Base-by-base conservation (phyloP, 92 coral and sea anemone species). In the Siderastrea radians region DNA sequence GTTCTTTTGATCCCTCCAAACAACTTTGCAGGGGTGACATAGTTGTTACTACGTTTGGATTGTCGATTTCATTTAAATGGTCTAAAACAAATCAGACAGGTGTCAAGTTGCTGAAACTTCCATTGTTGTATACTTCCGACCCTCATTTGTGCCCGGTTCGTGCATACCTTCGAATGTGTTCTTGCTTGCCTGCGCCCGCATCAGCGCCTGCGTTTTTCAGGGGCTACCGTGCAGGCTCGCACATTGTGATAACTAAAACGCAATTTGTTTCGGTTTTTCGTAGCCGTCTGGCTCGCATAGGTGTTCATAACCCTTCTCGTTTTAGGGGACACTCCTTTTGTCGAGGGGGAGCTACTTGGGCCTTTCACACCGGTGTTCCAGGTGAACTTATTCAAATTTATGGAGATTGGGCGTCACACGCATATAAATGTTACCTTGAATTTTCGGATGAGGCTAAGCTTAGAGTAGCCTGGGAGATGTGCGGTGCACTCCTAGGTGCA, bases 291-390 rank as follows among this genome's bases (percentile, higher is more conserved):
- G 44, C 4, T 43, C 4, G 45, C 67, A 66, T 45, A 47, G 75
- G 49, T 75, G 85, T 26, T 26, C 38, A 26, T 26, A 26, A 26
- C 38, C 38, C 38, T 26, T 26, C 38, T 26, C 38, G 38, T 26
- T 26, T 26, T 26, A 26, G 38, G 38, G 38, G 38, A 38, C 85
- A 80, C 48, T 66, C 85, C 14, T 80, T 80, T 49, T 14, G 75
- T 16, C 55, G 64, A 6, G 75, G 85, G 5, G 75, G 65, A 10
- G 76, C 85, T 26, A 26, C 38, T 26, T 26, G 38, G 38, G 38
- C 38, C 38, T 26, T 26, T 26, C 38, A 26, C 38, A 26, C 38
- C 38, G 38, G 0, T 26, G 38, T 26, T 26, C 38, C 38, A 26
- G 38, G 38, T 26, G 38, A 26, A 26, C 38, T 26, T 26, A 26